Evolutionary conservation across 2,113 vertebrate species (phyloP), one percentile per base, ranked within the genome.

Genomic region (Chaetura pelagica): DNA sequence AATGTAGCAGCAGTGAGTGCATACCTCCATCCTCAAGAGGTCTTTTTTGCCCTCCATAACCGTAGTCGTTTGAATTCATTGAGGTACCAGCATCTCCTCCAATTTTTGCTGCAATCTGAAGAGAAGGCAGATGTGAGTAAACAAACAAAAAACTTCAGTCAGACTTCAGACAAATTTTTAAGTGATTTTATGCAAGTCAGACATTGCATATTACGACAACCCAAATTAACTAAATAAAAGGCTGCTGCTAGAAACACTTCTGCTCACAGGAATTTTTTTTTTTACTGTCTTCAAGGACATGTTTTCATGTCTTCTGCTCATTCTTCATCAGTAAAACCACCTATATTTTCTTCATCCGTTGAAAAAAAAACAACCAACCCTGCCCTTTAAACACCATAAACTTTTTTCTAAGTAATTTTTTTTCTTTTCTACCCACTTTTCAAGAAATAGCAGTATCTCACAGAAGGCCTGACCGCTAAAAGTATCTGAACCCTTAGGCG

Each of bases 1-100:
- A 92, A 90, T 72, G 40, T 49, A 84, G 46, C 44, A 90, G 26
- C 49, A 90, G 67, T 0, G 46, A 80, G 35, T 97, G 98, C 99
- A 96, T 98, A 99, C 99, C 99, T 98, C 99, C 99, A 97, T 99
- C 99, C 98, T 99, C 99, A 94, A 99, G 98, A 95, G 99, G 99
- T 97, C 99, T 99, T 98, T 99, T 99, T 97, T 99, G 99, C 95
- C 99, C 99, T 88, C 99, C 98, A 93, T 99, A 99, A 96, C 98
- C 98, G 95, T 99, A 99, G 74, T 99, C 99, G 83, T 98, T 99
- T 55, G 98, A 97, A 84, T 98, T 98, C 90, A 99, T 98, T 78
- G 99, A 98, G 51, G 98, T 98, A 35, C 99, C 99, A 94, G 98
- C 97, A 97, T 99, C 99, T 34, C 99, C 99, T 62, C 99, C 99